Evolutionary conservation across 2,888 invertebrate genomes (phyloP).

Genomic region (Pristionchus japonicus): DNA sequence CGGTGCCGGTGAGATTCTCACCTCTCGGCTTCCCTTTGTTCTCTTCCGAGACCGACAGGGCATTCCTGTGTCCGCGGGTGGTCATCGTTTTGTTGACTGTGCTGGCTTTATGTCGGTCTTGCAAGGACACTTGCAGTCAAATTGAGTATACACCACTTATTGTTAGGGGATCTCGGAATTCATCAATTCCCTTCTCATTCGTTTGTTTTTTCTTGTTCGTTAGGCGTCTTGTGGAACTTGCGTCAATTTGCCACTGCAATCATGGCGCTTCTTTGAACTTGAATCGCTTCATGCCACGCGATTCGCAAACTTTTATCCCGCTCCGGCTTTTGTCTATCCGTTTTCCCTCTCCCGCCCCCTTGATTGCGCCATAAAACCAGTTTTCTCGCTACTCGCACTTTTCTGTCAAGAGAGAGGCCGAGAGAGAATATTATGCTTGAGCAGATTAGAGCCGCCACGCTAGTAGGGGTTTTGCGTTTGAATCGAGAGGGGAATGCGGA

Average conservation of each 20-base stretch:
- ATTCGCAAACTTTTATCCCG: neutral
- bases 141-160: no score
- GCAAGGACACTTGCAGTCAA: neutral
- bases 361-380: slow-evolving; percentile 28
- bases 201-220: no score
- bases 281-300: neutral
- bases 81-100: neutral
- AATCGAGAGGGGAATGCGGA: slow-evolving; percentile 3
- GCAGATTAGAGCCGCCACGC: slow-evolving; percentile 2
- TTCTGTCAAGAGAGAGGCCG: neutral
- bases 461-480: neutral
- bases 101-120: neutral
- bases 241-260: no score
- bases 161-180: neutral
- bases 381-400: slow-evolving; percentile 11
- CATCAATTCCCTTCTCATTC: no score
- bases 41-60: neutral
- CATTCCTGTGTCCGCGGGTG: neutral
- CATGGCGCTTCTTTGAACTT: neutral
- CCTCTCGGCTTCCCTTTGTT: neutral
- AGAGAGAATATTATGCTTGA: slow-evolving; percentile 18
- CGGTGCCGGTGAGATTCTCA: neutral
- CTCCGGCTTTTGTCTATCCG: slow-evolving; percentile 5
- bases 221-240: no score
- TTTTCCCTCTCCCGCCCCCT: neutral